Base-by-base conservation (phyloP, 2,888 invertebrate species). In the Pseudanteris insignis region DNA sequence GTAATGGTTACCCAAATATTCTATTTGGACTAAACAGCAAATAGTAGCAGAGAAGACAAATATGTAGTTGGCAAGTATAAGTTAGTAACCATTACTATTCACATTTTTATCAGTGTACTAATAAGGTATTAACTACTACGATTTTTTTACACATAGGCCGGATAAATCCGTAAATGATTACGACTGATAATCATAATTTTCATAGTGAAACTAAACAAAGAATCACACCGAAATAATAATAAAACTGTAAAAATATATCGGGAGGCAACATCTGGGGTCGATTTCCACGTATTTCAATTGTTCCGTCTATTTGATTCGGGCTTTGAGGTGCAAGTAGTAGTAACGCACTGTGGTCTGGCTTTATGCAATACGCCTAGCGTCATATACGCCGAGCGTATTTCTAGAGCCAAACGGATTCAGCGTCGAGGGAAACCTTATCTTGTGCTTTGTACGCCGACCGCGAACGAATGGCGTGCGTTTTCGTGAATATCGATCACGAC, bases 401-500 rank as follows among this genome's bases (percentile, higher is more conserved):
- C 41, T n/a, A 12, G 24, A 28, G 21, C 26, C 44, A 41, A 41
- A 55, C 40, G 41, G 55, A 55, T 46, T 33, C 30, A 30, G 32
- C 26, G 28, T 21, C 14, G 13, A 12, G 36, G 32, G 15, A 18
- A 30, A 43, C 41, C 37, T 48, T 53, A 60, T 54, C 48, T 50
- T 54, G 18, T 18, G 51, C 41, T 59, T 59, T 59, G 53, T 36
- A 10, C 21, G 18, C 1, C 36, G 26, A 21, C 18, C 34, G 14
- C 44, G 11, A 26, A 32, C 36, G 47, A 59, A 59, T 47, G 12
- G 32, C 53, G 34, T 46, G 11, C 34, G 53, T 53, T 60, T 54
- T 60, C 48, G 54, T 26, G 43, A 54, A 14, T 54, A 54, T 54
- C 60, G 48, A 54, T 61, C 48, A 38, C 28, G 30, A 38, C 44